Evolutionary conservation across 2,888 invertebrate species (phyloP).

Genomic region (Sesamia inferens): DNA sequence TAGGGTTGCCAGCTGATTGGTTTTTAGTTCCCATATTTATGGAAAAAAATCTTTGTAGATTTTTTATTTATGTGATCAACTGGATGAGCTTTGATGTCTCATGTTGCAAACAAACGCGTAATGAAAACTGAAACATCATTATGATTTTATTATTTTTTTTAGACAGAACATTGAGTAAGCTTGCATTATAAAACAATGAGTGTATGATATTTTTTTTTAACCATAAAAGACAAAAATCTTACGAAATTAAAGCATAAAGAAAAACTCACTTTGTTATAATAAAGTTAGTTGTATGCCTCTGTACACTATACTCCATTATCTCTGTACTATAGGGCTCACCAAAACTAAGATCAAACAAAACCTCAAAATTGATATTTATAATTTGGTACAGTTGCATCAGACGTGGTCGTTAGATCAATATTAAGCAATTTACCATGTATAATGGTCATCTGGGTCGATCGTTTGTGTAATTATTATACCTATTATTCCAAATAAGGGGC

Average conservation of each 20-base stretch:
- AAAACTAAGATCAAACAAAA: neutral
- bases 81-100: neutral
- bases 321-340: no score
- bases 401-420: slow-evolving; percentile 40
- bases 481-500: slow-evolving; percentile 43
- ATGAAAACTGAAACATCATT: neutral
- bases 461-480: slow-evolving; percentile 53
- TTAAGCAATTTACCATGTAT: slow-evolving; percentile 57
- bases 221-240: neutral
- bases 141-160: neutral
- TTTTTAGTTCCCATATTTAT: neutral
- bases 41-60: neutral
- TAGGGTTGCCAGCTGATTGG: slow-evolving; percentile 52
- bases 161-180: neutral
- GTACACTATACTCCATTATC: neutral
- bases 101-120: neutral
- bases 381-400: slow-evolving; percentile 46
- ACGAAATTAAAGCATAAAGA: neutral
- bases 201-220: neutral
- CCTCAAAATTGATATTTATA: slow-evolving; percentile 33
- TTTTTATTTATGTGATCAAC: neutral
- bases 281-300: neutral
- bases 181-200: neutral
- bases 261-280: neutral
- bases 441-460: slow-evolving; percentile 41